A percentile compares a stretch with the other conserved stretches of the same genome.
Conservation (phyloP, 2,113 vertebrate genomes). For the Sula dactylatra region DNA sequence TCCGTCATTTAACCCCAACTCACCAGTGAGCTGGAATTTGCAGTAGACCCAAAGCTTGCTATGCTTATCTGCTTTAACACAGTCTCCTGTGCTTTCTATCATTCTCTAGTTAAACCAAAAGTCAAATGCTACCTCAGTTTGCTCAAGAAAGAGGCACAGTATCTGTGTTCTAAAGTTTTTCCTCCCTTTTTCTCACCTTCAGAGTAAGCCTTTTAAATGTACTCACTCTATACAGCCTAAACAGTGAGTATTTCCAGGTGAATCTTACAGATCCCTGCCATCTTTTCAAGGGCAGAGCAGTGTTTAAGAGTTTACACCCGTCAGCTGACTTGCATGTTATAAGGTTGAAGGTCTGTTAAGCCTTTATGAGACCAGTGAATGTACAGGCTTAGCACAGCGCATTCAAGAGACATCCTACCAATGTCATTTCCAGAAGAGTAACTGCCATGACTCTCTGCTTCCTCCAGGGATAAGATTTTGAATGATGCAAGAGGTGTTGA, state of each 20-base stretch:
- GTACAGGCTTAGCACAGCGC: not conserved
- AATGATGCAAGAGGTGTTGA: conserved; percentile 95
- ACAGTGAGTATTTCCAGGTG: not conserved
- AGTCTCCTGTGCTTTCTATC: not conserved
- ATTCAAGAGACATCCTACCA: conserved; percentile 69
- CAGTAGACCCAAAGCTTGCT: not conserved
- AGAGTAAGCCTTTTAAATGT: not conserved
- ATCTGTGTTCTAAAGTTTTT: not conserved
- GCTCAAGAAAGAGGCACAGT: not conserved
- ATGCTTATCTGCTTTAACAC: not conserved
- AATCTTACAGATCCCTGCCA: not conserved
- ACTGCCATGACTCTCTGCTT: conserved; percentile 93
- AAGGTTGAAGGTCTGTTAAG: not conserved
- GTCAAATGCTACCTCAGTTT: not conserved
- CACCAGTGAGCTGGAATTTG: not conserved
- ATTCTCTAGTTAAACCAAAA: not conserved
- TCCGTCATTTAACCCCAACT: not conserved
- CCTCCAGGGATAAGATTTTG: conserved; percentile 95
- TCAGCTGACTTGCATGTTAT: not conserved
- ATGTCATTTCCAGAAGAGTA: conserved; percentile 95
- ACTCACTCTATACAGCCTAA: not conserved
- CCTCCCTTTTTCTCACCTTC: not conserved
- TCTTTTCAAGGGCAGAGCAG: not conserved
- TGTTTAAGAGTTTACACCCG: not conserved
- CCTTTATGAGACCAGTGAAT: not conserved